Evolutionary conservation across 2,888 invertebrate genomes (phyloP).

Genomic region (Drosophila helvetica): DNA sequence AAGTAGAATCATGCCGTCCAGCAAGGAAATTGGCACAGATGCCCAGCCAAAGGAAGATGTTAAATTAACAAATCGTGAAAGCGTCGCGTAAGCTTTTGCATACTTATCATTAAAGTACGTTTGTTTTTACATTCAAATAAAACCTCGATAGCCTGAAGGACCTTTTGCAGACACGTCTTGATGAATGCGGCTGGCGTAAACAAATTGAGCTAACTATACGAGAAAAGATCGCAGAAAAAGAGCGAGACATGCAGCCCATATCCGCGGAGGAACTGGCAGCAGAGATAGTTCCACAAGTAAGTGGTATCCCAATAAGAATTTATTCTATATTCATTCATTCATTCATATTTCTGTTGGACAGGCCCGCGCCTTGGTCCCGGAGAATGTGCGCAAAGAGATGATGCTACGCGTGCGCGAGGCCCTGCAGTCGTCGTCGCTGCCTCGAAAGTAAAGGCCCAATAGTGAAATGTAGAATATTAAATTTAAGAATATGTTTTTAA

Average conservation of each 20-base stretch:
- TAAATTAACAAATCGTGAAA: slow-evolving; percentile 53
- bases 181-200: slow-evolving; percentile 97
- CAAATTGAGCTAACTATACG: slow-evolving; percentile 94
- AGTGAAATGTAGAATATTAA: neutral
- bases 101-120: neutral
- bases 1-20: slow-evolving; percentile 44
- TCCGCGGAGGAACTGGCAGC: slow-evolving; percentile 92
- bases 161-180: slow-evolving; percentile 89
- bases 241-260: slow-evolving; percentile 86
- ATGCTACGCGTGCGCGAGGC: slow-evolving; percentile 85
- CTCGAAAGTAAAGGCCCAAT: neutral
- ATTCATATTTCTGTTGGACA: slow-evolving; percentile 66
- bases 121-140: neutral
- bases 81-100: slow-evolving; percentile 51
- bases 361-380: slow-evolving; percentile 94
- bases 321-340: too few species aligned
- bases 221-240: slow-evolving; percentile 88
- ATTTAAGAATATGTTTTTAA: slow-evolving; percentile 10
- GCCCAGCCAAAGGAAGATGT: slow-evolving; percentile 55
- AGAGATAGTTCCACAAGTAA: slow-evolving; percentile 89
- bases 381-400: slow-evolving; percentile 94
- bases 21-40: slow-evolving; percentile 58
- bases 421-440: slow-evolving; percentile 26
- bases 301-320: neutral
- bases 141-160: slow-evolving; percentile 86